Conservation (phyloP, 2,797 vertebrate species). For the Galago senegalensis region DNA sequence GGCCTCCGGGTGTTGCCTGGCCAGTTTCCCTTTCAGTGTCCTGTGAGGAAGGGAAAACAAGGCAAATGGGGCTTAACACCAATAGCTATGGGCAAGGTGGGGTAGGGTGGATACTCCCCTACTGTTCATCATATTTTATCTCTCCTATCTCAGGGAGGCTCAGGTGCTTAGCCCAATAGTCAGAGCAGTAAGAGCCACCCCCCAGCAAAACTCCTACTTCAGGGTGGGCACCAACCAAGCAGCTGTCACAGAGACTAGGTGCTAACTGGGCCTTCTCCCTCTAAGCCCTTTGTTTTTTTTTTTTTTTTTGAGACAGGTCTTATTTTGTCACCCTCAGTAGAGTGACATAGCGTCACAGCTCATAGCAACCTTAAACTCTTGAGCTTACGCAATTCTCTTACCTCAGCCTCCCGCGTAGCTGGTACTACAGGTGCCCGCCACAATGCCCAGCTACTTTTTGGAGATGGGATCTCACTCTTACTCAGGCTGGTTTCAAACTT, state of each 20-base stretch:
- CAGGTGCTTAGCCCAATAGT: neutral
- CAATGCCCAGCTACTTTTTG: too few species aligned
- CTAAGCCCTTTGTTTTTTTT: neutral
- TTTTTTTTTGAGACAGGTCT: too few species aligned
- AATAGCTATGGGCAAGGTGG: neutral
- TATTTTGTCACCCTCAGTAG: too few species aligned
- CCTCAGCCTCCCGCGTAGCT: too few species aligned
- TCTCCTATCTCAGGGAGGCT: neutral
- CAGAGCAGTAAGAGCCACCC: neutral
- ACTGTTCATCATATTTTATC: neutral
- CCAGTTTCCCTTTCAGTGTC: conserved; percentile 96
- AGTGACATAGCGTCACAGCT: too few species aligned
- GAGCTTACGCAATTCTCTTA: too few species aligned
- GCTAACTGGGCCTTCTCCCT: neutral
- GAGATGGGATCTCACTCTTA: too few species aligned
- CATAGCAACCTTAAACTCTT: too few species aligned
- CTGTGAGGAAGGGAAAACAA: conserved; percentile 87
- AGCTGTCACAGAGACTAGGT: neutral
- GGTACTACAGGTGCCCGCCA: too few species aligned
- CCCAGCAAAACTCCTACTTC: neutral
- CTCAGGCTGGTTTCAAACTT: too few species aligned
- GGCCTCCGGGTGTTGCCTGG: conserved; percentile 97
- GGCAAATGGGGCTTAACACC: neutral
- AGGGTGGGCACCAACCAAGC: neutral
- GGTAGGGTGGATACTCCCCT: neutral